Base-by-base conservation (phyloP, 2,888 invertebrate species). In the Incurvaria masculella region DNA sequence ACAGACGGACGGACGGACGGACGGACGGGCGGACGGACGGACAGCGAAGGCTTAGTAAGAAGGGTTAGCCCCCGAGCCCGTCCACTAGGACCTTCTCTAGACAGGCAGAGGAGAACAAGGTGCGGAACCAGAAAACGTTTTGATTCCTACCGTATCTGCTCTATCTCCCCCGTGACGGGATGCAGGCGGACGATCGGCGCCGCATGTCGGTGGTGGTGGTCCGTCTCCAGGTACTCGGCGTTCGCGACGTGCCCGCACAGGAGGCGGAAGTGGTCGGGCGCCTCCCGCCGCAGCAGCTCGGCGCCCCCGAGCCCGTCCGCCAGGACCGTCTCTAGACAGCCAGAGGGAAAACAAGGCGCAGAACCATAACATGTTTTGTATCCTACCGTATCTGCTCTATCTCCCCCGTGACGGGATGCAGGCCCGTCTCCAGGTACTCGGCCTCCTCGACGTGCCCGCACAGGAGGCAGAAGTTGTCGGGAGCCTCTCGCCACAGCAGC, bases 231-330 rank as follows among this genome's bases (percentile, higher is more conserved):
- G 57, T 84, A 90, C 56, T 87, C 84, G 1, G 83, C 83, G 49
- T 86, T 83, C 8, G 87, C 65, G 8, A 79, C 66, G 16, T 80
- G 79, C 16, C 63, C 72, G 0, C 80, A 72, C 3, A 91, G 73
- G 46, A 82, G 69, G 6, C 84, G 65, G 59, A 81, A 90, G 44
- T 81, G 79, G 17, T 79, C 69, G 0, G 82, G 83, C 59, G 78
- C 64, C 1, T 78, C 67, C 2, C 68, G 61, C 46, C 72, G 75
- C 18, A 90, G 64, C 45, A 79, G 68, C 8, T 72, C 62, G 0
- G 87, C 88, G 4, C 85, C 85, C 48, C 82, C 74, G 60, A 89
- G 86, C 0, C 91, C 91, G 60, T 92, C 92, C 0, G 86, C 85
- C 2, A 92, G 71, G 41, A 88, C 69, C 0, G 85, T 89, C n/a